Evolutionary conservation across 2,888 invertebrate species (phyloP), one percentile per base, ranked within the genome.

Genomic region (Drosophila rellima): DNA sequence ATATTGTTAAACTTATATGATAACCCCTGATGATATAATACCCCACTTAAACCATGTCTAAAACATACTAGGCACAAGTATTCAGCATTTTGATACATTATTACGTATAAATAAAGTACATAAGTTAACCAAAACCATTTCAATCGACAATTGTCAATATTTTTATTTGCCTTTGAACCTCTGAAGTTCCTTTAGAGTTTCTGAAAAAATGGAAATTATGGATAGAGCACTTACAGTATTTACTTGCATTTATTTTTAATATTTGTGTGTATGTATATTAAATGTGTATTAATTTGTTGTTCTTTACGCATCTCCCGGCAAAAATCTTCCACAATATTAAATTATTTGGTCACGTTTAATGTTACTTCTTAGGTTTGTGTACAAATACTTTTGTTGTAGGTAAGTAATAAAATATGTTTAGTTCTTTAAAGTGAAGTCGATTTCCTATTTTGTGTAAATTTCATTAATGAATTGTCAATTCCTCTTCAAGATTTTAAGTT

Each of bases 291-390:
- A 54, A 48, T 65, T 70, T 65, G 35, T 37, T 59, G 29, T 74
- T 54, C 13, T 60, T 68, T 47, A 50, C 63, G 64, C 79, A 54
- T 79, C 59, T 61, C 44, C 63, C 67, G 83, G 40, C 47, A 80
- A 79, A 80, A 88, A 71, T 63, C 31, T 70, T 73, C 76, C 89
- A 54, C 72, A 87, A 69, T 89, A 77, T 89, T 88, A 88, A 88
- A 80, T 89, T 86, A 86, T 89, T 86, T 86, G 85, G 85, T 86
- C 85, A 86, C 90, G 86, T 86, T 89, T 74, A 84, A 78, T 71
- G 54, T 85, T 87, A 80, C 72, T 75, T 81, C 68, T 70, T 89
- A 84, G 74, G 68, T 72, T 55, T 71, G 88, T 84, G 84, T 85
- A 82, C 78, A 89, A 89, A 85, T 86, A 80, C 88, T 80, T 80